phyloP scores from a whole-genome alignment of 2,797 vertebrate genomes.

The Sciurus carolinensis region DNA sequence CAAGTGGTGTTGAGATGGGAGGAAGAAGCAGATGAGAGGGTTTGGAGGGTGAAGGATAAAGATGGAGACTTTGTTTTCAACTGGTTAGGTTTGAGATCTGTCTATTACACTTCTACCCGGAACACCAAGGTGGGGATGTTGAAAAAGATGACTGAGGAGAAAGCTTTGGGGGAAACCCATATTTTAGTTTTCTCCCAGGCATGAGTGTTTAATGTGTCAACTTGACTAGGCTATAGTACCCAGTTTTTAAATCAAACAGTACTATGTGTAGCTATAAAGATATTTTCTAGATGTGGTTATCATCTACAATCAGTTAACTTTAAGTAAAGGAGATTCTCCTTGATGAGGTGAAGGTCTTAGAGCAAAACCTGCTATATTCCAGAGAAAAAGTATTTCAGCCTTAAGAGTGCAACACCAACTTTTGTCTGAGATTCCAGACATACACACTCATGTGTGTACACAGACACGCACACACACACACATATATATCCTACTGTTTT shows the following conservation, averaged over 20 bases:
- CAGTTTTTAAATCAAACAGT: background rate
- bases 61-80: background rate
- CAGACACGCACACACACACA: no score
- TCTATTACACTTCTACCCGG: background rate
- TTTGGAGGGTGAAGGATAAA: no score
- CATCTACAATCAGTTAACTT: background rate
- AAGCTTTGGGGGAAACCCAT: background rate
- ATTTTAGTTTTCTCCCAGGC: background rate
- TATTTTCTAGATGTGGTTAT: background rate
- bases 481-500: background rate
- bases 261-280: background rate
- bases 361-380: background rate
- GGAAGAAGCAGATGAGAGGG: background rate
- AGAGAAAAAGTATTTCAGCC: background rate
- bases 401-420: background rate
- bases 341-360: background rate
- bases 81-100: background rate
- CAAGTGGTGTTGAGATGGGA: background rate
- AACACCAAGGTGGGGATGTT: background rate
- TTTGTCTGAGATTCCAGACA: background rate
- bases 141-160: background rate
- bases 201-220: background rate
- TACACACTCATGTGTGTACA: background rate
- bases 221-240: background rate
- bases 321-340: background rate